Evolutionary conservation across 2,888 invertebrate species (phyloP), one percentile per base, ranked within the genome.

Genomic region (Protophormia terraenovae): DNA sequence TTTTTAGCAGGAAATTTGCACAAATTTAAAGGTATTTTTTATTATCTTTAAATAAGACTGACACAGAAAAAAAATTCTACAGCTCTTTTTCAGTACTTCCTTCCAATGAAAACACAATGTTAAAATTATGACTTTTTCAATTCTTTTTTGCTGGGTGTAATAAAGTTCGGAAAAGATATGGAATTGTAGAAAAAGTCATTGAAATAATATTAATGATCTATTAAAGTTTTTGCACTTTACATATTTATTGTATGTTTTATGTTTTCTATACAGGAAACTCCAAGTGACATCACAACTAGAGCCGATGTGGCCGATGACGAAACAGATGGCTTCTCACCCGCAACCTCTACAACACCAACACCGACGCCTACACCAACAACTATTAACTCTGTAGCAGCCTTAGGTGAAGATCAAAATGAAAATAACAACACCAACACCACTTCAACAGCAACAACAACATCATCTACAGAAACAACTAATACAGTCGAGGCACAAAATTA

Each of bases 261-360:
- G 3, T 45, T 64, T 72, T 32, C 38, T 83, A 71, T 71, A 5
- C 58, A 92, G 92, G 91, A 91, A 91, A 92, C 92, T 91, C 92
- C 91, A 89, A 90, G 90, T 86, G 91, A 91, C 88, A 90, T 90
- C 89, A 87, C 90, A 88, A 89, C 88, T 85, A 90, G 89, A 88
- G 89, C 89, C 80, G 90, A 91, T 86, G 88, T 87, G 86, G 87
- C 88, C 76, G 90, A 89, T 86, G 90, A 90, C 81, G 91, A 90
- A 88, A 88, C 89, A 80, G 90, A 90, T 86, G 87, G 87, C 84
- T 88, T 89, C 86, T 90, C 89, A 86, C 89, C 88, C 86, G 88
- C 89, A 87, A 89, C 90, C 64, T 85, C 89, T 72, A 72, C 79
- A 84, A 77, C 87, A 81, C 81, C 80, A 78, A 89, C 91, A 81